A percentile compares a stretch with the other conserved stretches of the same genome.
phyloP scores from a whole-genome alignment of 2,797 vertebrate genomes.

The Buceros bicornis region DNA sequence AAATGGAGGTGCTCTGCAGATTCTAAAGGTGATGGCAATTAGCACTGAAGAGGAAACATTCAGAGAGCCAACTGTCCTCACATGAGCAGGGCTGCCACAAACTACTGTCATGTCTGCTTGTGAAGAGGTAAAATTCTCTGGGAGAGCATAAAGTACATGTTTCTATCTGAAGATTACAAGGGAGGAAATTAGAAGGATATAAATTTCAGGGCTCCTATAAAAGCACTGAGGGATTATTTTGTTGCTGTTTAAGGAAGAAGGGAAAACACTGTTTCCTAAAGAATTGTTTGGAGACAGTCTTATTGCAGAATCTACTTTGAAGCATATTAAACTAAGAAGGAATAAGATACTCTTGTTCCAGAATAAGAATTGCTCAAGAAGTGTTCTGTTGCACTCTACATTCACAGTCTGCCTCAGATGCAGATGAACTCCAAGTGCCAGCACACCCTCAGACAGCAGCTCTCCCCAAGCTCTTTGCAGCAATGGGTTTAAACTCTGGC shows the following conservation, averaged over 20 bases:
- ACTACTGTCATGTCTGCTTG: neutral
- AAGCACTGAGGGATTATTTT: neutral
- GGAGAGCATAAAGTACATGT: neutral
- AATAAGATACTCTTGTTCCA: constrained; percentile 1
- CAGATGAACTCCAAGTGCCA: constrained; percentile 49
- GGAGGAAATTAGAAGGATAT: neutral
- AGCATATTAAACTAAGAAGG: constrained; percentile 26
- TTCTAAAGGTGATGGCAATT: constrained; percentile 22
- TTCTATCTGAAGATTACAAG: neutral
- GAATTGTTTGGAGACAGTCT: constrained; percentile 23
- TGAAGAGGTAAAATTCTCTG: neutral
- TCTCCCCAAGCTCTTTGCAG: constrained; percentile 16
- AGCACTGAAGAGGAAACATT: neutral
- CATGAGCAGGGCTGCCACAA: neutral
- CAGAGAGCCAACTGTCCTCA: neutral
- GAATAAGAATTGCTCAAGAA: constrained; percentile 20
- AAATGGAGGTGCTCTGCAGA: neutral
- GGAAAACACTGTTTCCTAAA: neutral
- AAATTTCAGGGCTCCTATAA: neutral
- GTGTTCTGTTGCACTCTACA: neutral
- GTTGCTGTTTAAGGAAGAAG: neutral
- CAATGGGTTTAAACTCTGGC: neutral
- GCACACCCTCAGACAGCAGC: constrained; percentile 13
- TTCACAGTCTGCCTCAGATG: constrained; percentile 43
- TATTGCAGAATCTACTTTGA: constrained; percentile 14